Conservation (phyloP, 2,797 vertebrate species). For the Decapterus maruadsi region DNA sequence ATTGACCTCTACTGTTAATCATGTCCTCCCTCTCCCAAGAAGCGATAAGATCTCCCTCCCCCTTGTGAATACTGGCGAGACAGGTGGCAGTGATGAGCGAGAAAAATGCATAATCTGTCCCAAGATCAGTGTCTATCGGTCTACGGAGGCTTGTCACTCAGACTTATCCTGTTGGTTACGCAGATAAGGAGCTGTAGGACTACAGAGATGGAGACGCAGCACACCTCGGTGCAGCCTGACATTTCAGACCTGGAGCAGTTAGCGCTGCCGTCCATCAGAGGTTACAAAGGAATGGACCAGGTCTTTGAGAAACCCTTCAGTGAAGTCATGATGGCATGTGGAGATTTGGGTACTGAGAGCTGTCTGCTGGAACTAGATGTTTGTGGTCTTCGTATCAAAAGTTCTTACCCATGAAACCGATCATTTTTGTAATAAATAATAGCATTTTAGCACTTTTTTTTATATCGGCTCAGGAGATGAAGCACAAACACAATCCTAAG, state of each 20-base stretch:
- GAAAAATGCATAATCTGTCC: constrained; percentile 64
- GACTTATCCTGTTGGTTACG: constrained; percentile 47
- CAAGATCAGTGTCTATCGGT: constrained; percentile 63
- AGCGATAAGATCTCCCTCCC: constrained; percentile 64
- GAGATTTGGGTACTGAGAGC: constrained; percentile 5
- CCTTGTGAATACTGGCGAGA: constrained; percentile 31
- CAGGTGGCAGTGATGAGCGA: constrained; percentile 43
- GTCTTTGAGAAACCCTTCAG: constrained; percentile 33
- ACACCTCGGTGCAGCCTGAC: constrained; percentile 56
- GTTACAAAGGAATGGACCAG: background rate
- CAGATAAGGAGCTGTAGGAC: constrained; percentile 62
- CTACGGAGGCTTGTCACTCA: constrained; percentile 53
- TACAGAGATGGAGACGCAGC: constrained; percentile 14
- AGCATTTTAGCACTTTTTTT: too few relatives aligned
- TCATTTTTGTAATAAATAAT: background rate
- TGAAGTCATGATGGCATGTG: constrained; percentile 13
- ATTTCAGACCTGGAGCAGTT: constrained; percentile 61
- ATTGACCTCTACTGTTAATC: constrained; percentile 28
- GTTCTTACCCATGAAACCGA: background rate
- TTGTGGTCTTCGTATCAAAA: constrained; percentile 1
- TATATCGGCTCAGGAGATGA: too few relatives aligned
- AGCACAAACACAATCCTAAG: background rate
- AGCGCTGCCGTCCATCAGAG: constrained; percentile 23
- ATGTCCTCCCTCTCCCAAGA: constrained; percentile 22
- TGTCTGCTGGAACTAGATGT: constrained; percentile 2